Evolutionary conservation across 2,113 vertebrate species (phyloP).

Genomic region (Sander vitreus): DNA sequence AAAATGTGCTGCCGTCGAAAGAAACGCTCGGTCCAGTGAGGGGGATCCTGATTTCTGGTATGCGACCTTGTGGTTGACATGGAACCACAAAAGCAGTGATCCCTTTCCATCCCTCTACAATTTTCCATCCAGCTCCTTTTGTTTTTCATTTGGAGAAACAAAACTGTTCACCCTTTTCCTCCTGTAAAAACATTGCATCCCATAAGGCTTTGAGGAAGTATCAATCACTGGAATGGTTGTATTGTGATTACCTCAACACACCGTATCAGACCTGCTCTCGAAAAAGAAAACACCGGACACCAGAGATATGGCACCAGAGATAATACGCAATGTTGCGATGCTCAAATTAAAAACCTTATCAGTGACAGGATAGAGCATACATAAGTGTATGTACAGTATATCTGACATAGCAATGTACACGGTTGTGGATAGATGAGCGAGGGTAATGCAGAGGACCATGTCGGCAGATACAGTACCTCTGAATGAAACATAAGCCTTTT

Average conservation of each 20-base stretch:
- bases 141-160: constrained; percentile 80
- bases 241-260: constrained; percentile 71
- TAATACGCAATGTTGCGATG: constrained; percentile 41
- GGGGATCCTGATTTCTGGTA: constrained; percentile 78
- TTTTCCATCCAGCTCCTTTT: constrained; percentile 77
- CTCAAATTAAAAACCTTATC: constrained; percentile 60
- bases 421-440: constrained; percentile 43
- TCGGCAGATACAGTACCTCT: constrained; percentile 55
- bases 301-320: constrained; percentile 58
- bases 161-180: constrained; percentile 75
- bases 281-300: constrained; percentile 68
- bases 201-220: constrained; percentile 75
- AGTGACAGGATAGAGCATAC: constrained; percentile 41
- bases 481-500: constrained; percentile 62
- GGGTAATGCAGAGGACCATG: constrained; percentile 53
- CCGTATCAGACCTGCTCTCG: constrained; percentile 52
- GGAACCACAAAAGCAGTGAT: constrained; percentile 77
- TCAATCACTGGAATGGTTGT: constrained; percentile 74
- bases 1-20: constrained; percentile 65
- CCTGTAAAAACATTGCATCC: constrained; percentile 81
- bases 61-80: constrained; percentile 79
- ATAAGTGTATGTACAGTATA: constrained; percentile 47
- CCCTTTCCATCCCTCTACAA: constrained; percentile 71
- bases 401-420: constrained; percentile 28
- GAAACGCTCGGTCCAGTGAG: constrained; percentile 59